These are phyloP conservation scores for Caradrina kadenii DNA, from an alignment of 2,888 invertebrate species.

Conservation along the genomic window DNA sequence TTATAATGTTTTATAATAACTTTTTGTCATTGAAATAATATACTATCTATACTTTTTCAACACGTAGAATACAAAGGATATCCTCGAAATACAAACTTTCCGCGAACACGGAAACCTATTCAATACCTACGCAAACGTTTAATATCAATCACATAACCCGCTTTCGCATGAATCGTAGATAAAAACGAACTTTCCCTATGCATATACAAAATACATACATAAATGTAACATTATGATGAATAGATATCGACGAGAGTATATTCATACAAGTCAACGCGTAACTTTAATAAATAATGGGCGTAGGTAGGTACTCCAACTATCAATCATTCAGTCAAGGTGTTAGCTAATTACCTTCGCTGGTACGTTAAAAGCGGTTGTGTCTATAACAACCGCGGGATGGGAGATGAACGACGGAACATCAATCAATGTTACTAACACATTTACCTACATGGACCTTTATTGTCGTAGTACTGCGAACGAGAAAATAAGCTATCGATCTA, in stretches of 20 bases:
- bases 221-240: constrained; percentile 27
- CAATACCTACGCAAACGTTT: constrained; percentile 21
- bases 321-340: constrained; percentile 71
- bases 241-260: constrained; percentile 42
- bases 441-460: constrained; percentile 57
- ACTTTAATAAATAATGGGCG: constrained; percentile 57
- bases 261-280: constrained; percentile 42
- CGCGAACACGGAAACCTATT: constrained; percentile 20
- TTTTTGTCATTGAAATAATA: not conserved
- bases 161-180: constrained; percentile 23
- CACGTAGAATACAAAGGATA: not conserved
- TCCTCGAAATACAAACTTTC: not conserved
- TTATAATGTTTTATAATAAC: not conserved
- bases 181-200: constrained; percentile 26
- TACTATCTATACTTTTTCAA: not conserved
- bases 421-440: constrained; percentile 74
- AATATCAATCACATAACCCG: constrained; percentile 31
- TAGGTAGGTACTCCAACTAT: constrained; percentile 55
- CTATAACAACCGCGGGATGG: constrained; percentile 65
- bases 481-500: constrained; percentile 55
- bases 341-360: constrained; percentile 68
- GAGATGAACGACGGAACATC: constrained; percentile 74
- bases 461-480: constrained; percentile 50
- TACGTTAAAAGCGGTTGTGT: constrained; percentile 68
- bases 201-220: constrained; percentile 17